Evolutionary conservation across 2,113 vertebrate species (phyloP).

Genomic region (Bathybates hornii): DNA sequence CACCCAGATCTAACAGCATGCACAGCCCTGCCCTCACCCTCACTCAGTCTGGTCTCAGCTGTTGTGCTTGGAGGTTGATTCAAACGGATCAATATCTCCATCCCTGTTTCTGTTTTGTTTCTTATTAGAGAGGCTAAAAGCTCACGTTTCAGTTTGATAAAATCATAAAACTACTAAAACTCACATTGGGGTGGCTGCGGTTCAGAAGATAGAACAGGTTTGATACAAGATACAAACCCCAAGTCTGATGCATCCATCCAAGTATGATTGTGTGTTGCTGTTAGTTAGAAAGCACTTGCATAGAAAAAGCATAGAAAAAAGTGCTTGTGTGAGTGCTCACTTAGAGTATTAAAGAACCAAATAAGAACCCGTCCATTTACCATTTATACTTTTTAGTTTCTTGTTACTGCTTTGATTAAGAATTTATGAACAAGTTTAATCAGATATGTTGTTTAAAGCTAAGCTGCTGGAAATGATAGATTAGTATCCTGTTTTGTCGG

Average conservation of each 20-base stretch:
- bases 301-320: neutral
- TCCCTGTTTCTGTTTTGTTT: neutral
- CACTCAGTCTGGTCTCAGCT: neutral
- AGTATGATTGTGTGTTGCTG: neutral
- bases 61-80: neutral
- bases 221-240: neutral
- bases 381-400: neutral
- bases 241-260: fast-evolving
- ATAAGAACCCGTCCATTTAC: neutral
- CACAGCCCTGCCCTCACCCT: neutral
- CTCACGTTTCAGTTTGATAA: neutral
- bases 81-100: neutral
- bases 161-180: neutral
- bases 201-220: neutral
- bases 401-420: neutral
- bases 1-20: neutral
- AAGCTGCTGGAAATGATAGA: neutral
- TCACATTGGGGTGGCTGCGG: neutral
- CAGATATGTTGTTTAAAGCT: neutral
- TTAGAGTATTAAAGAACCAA: neutral
- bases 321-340: neutral
- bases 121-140: neutral
- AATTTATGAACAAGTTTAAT: neutral
- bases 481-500: neutral
- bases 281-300: neutral